Base-by-base conservation (phyloP, 2,113 vertebrate genomes). In the Macrotis lagotis region DNA sequence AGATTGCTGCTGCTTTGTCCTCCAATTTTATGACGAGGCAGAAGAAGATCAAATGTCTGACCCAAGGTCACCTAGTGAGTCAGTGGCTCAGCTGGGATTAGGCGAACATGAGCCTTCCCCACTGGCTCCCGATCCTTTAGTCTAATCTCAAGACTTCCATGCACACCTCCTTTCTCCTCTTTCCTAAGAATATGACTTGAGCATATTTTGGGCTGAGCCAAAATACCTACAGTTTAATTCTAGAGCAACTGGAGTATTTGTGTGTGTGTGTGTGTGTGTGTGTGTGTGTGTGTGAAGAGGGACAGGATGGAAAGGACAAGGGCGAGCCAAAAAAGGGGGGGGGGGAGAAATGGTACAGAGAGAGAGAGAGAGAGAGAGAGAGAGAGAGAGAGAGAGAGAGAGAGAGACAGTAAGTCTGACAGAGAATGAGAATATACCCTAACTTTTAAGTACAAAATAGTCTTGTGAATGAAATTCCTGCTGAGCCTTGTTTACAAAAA, bases 41-140 rank as follows among this genome's bases (percentile, higher is more conserved):
- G 49, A 90, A 83, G 74, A 83, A 92, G 96, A 97, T 96, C 97
- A 96, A 97, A 92, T 97, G 93, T 97, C 96, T 95, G 47, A 92
- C 3, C 25, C 94, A 96, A 96, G 96, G 95, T 97, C 92, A 98
- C 94, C 89, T 94, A 74, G 66, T 74, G 66, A 74, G 50, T 95
- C 97, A 92, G 50, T 6, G 90, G 97, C 96, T 97, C 96, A 93
- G 93, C 66, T 95, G 91, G 95, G 96, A 97, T 97, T 98, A 97
- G 31, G 89, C 96, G 91, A 90, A 0, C 22, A 92, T 0, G 0
- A 96, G 94, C 94, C 49, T 90, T 96, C 91, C 94, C 95, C 94
- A 96, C 92, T 0, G 0, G 90, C 88, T 94, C 48, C 25, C 2
- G 0, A 44, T 95, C 93, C 74, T 96, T 95, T 90, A 92, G 92